phyloP scores from a whole-genome alignment of 1,140 invertebrate species.

The Lepeophtheirus salmonis region DNA sequence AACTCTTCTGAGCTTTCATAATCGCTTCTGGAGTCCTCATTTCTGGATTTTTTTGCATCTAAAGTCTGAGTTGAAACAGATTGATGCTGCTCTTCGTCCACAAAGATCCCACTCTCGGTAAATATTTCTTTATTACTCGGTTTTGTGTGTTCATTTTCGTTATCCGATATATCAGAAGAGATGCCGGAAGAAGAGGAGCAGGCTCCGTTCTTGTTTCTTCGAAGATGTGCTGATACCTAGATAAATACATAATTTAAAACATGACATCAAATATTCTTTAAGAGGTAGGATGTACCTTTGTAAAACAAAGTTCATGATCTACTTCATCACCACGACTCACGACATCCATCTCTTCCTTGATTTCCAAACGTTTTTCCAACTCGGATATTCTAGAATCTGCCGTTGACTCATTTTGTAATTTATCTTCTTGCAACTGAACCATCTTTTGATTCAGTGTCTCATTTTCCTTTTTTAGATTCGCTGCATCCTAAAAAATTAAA shows the following conservation, averaged over 20 bases:
- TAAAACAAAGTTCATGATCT: neutral
- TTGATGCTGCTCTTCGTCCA: neutral
- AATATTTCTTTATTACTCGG: neutral
- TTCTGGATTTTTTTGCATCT: neutral
- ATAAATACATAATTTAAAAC: too few relatives aligned
- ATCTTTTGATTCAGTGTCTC: neutral
- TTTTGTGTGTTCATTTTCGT: neutral
- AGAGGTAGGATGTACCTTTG: neutral
- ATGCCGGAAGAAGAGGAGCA: neutral
- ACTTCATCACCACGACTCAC: neutral
- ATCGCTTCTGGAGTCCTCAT: neutral
- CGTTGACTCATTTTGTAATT: neutral
- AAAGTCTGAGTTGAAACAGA: neutral
- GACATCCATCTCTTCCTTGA: neutral
- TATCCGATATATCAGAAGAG: neutral
- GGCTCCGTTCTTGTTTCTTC: neutral
- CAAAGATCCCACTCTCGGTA: neutral
- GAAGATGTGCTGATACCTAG: neutral
- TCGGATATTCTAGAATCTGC: neutral
- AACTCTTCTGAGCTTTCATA: slow-evolving; percentile 7
- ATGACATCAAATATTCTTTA: neutral
- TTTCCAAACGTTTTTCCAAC: neutral
- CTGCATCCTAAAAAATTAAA: too few relatives aligned
- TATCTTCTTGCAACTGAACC: neutral
- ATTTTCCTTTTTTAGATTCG: neutral